These are phyloP conservation scores for Pelodiscus sinensis DNA, from an alignment of 2,113 vertebrate genomes.

Conservation along the genomic window DNA sequence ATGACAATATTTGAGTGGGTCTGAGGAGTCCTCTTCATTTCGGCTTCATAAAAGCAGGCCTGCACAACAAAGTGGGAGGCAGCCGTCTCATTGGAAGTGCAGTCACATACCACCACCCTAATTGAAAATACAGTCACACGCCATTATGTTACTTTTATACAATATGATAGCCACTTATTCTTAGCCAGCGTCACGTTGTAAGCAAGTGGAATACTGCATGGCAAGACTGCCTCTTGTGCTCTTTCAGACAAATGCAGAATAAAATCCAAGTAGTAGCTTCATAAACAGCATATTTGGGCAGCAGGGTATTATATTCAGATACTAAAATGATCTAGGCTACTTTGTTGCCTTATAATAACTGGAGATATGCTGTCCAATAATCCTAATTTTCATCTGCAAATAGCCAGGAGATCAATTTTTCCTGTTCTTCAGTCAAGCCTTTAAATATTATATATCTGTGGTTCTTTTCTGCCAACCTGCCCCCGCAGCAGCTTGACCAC, in stretches of 20 bases:
- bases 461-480: background rate
- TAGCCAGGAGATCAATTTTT: background rate
- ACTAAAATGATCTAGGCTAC: background rate
- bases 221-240: slow-evolving; percentile 27
- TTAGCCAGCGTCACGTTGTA: slow-evolving; percentile 3
- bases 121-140: slow-evolving; percentile 56
- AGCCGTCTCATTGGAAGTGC: slow-evolving; percentile 8
- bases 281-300: background rate
- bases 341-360: background rate
- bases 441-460: background rate
- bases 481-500: background rate
- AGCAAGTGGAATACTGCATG: background rate
- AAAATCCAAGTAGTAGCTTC: slow-evolving; percentile 5
- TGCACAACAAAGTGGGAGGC: slow-evolving; percentile 25
- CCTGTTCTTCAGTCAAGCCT: background rate
- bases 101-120: slow-evolving; percentile 34
- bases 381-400: background rate
- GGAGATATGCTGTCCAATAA: background rate
- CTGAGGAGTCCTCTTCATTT: slow-evolving; percentile 3
- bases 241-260: slow-evolving; percentile 24
- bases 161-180: slow-evolving; percentile 48
- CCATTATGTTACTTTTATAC: slow-evolving; percentile 57
- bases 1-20: slow-evolving; percentile 25
- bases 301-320: slow-evolving; percentile 6
- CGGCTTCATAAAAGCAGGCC: slow-evolving; percentile 29